Conservation (phyloP, 2,113 vertebrate genomes). For the Bufo gargarizans region DNA sequence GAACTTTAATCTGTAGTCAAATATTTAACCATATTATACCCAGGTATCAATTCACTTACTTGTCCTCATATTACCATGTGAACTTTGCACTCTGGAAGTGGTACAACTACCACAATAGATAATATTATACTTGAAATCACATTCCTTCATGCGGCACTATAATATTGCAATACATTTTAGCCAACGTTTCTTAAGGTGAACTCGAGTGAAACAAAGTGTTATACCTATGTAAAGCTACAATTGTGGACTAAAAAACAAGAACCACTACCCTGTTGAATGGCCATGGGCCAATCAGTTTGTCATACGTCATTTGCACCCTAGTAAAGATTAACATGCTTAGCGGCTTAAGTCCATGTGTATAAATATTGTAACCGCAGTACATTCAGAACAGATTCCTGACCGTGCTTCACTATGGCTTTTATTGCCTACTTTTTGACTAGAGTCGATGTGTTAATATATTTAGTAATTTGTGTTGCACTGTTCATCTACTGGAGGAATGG, state of each 20-base stretch:
- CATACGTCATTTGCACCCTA: neutral
- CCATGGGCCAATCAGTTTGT: neutral
- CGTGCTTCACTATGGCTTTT: constrained; percentile 55
- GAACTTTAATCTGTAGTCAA: too few species aligned
- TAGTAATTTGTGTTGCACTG: constrained; percentile 57
- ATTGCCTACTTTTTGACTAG: constrained; percentile 58
- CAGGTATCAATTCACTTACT: too few species aligned
- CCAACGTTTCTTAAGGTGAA: neutral
- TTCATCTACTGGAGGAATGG: constrained; percentile 63
- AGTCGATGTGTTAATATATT: constrained; percentile 44
- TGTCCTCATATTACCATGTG: too few species aligned
- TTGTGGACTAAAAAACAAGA: neutral
- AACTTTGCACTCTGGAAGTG: neutral
- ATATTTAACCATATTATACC: too few species aligned
- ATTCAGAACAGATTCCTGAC: neutral
- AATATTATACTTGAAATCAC: neutral
- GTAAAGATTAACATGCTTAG: constrained; percentile 16
- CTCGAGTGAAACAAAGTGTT: neutral
- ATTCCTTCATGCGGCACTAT: neutral
- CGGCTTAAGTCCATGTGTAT: constrained; percentile 12
- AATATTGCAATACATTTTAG: neutral
- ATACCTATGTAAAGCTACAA: neutral
- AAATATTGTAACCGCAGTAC: neutral
- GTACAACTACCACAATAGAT: neutral
- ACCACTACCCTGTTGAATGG: neutral